Evolutionary conservation across 2,888 invertebrate genomes (phyloP), one percentile per base, ranked within the genome.

Genomic region (Nezara viridula): DNA sequence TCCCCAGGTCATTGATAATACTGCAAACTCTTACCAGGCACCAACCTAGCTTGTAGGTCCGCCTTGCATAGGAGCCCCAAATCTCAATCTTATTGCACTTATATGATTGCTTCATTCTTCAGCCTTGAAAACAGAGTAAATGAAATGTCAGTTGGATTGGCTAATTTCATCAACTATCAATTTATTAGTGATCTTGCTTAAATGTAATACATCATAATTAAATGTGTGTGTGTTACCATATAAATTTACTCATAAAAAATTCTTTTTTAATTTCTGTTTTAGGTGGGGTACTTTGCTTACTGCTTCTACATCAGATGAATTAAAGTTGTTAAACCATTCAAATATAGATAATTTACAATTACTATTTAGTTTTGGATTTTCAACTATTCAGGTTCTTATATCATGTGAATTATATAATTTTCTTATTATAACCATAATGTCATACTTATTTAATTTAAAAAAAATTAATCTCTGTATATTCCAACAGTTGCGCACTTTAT

Each of bases 341-440:
- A 86, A 47, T 40, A 89, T 90, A 27, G 49, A 85, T 21, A 81
- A 89, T 85, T 85, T 60, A 66, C 49, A 55, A 19, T 44, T 19
- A 60, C 50, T 90, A 19, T 90, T 89, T 66, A 60, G 81, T 27
- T 85, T 40, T 32, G 81, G 86, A 27, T 90, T 90, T 50, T 89
- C 90, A 21, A 14, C 87, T 24, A 55, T 90, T 66, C 90, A 90
- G 89, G 90, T 90, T n/a, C 14, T 55, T 86, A 40, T 37, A 85
- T 3, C n/a, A n/a, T n/a, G n/a, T n/a, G n/a, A n/a, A n/a, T n/a
- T n/a, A n/a, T n/a, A n/a, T n/a, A n/a, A n/a, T n/a, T n/a, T n/a
- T n/a, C n/a, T 32, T n/a, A 12, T 10, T 77, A n/a, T 5, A 3
- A 24, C 37, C 9, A 16, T 19, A 32, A 47, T 86, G 50, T 40